Conservation (phyloP, 1,140 invertebrate genomes). For the Drosophila saltans region DNA sequence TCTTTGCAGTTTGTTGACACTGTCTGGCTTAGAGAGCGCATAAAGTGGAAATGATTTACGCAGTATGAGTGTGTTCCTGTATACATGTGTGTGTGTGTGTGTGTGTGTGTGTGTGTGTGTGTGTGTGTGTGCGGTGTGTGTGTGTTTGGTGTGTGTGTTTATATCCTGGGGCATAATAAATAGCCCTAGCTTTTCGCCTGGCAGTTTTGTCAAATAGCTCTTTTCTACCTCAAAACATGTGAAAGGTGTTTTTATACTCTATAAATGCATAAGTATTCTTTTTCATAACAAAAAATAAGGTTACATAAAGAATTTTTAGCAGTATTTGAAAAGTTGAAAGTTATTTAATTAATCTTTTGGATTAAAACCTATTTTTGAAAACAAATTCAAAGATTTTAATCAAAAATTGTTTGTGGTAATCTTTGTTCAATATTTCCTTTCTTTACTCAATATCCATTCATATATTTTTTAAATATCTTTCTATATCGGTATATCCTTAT, state of each 20-base stretch:
- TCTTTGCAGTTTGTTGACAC: slow-evolving; percentile 76
- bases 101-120: slow-evolving; percentile 26
- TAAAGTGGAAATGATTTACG: slow-evolving; percentile 80
- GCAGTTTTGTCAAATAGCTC: slow-evolving; percentile 77
- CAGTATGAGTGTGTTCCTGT: slow-evolving; percentile 46
- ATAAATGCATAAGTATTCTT: no score
- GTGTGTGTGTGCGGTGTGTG: slow-evolving; percentile 21
- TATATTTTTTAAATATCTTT: no score
- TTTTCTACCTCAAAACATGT: slow-evolving; percentile 59
- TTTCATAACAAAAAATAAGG: no score
- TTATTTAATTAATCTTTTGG: no score
- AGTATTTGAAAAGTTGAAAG: no score
- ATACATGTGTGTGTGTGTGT: slow-evolving; percentile 16
- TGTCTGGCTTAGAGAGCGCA: slow-evolving; percentile 76
- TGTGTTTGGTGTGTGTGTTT: slow-evolving; percentile 27
- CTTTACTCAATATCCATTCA: no score
- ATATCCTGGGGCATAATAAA: slow-evolving; percentile 71
- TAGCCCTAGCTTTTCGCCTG: slow-evolving; percentile 68
- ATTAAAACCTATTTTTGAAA: no score
- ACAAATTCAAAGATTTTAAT: no score
- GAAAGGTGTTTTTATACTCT: slow-evolving; percentile 60
- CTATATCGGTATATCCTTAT: no score
- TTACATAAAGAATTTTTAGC: no score
- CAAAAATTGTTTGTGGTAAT: no score
- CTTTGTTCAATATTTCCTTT: no score